Evolutionary conservation across 2,113 vertebrate species (phyloP).

Genomic region (Telmatochromis brichardi): DNA sequence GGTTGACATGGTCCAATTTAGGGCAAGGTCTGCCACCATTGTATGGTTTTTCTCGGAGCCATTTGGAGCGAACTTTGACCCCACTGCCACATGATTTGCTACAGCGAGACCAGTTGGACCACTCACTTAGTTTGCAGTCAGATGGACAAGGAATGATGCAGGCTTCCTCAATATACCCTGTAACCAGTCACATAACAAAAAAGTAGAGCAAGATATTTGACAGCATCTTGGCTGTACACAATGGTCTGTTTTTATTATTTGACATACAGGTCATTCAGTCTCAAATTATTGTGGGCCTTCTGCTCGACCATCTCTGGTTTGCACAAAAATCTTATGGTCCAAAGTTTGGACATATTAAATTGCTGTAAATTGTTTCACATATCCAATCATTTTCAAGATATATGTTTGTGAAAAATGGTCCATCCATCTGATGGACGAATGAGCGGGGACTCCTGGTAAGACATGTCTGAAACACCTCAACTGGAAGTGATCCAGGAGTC

Average conservation of each 20-base stretch:
- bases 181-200: neutral
- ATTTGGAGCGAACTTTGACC: constrained; percentile 96
- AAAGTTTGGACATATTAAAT: neutral
- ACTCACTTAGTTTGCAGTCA: constrained; percentile 97
- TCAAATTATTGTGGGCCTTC: neutral
- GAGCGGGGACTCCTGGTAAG: neutral
- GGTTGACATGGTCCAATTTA: constrained; percentile 94
- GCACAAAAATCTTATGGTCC: neutral
- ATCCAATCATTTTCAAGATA: neutral
- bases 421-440: neutral
- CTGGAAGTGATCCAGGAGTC: neutral
- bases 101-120: constrained; percentile 98
- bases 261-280: neutral
- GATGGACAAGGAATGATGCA: constrained; percentile 96
- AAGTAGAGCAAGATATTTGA: neutral
- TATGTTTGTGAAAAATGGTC: neutral
- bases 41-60: constrained; percentile 97
- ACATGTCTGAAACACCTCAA: neutral
- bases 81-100: constrained; percentile 97
- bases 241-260: neutral
- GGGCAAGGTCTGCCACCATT: constrained; percentile 95
- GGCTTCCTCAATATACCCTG: constrained; percentile 96
- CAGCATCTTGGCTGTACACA: neutral
- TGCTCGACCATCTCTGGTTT: neutral
- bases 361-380: neutral